Percentiles rank a stretch among this genome's conserved stretches.
phyloP scores from a whole-genome alignment of 1,140 invertebrate genomes.

The Reticulitermes speratus region DNA sequence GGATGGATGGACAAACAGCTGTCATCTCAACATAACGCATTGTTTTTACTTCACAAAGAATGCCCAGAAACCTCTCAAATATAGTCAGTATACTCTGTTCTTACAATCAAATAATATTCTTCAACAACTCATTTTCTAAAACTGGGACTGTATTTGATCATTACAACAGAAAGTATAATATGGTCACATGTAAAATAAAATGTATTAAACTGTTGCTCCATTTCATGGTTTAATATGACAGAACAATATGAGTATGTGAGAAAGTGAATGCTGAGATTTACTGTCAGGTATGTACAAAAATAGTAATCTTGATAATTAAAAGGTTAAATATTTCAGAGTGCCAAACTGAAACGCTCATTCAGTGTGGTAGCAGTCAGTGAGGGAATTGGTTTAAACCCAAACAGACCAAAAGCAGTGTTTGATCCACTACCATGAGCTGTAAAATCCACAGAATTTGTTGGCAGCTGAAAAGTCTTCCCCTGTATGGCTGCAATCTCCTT shows the following conservation, averaged over 20 bases:
- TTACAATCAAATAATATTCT: too few relatives aligned
- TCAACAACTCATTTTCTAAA: too few relatives aligned
- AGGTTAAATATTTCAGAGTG: neutral
- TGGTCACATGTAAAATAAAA: too few relatives aligned
- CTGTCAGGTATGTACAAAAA: neutral
- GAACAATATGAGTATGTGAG: neutral
- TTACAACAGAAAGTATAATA: too few relatives aligned
- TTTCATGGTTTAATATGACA: neutral
- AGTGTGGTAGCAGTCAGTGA: neutral
- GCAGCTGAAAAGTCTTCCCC: neutral
- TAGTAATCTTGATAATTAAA: neutral
- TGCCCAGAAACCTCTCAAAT: too few relatives aligned
- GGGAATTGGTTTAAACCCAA: neutral
- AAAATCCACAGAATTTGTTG: neutral
- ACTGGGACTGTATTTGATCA: too few relatives aligned
- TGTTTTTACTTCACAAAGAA: too few relatives aligned
- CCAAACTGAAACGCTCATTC: neutral
- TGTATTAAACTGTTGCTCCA: neutral
- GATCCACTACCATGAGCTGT: neutral
- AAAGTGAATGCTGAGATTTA: neutral
- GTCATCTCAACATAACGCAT: too few relatives aligned
- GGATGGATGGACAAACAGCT: too few relatives aligned
- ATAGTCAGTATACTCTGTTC: too few relatives aligned
- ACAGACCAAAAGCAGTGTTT: neutral
- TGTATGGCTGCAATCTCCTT: conserved; percentile 6